A percentile compares a stretch with the other conserved stretches of the same genome.
phyloP scores from a whole-genome alignment of 2,888 invertebrate genomes.

The Brachypterus glaber region DNA sequence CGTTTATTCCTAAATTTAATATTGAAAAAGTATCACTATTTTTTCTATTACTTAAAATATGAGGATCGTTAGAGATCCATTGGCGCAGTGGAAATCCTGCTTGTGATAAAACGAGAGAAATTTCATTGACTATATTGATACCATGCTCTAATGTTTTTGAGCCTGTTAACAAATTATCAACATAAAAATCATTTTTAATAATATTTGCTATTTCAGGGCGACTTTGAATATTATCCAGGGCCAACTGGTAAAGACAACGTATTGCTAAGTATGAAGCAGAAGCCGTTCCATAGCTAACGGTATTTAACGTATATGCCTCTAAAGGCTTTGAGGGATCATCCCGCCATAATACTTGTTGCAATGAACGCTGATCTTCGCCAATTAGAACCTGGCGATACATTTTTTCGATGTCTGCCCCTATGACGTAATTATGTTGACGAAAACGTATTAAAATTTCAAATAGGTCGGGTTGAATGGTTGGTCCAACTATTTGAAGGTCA shows the following conservation, averaged over 20 bases:
- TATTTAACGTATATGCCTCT: constrained; percentile 12
- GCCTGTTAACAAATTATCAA: constrained; percentile 11
- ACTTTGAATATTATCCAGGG: background rate
- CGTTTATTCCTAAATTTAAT: constrained; percentile 2
- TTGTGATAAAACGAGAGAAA: background rate
- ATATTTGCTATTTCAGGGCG: constrained; percentile 2
- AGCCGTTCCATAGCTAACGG: constrained; percentile 14
- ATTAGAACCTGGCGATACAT: constrained; percentile 15
- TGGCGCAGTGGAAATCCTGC: constrained; percentile 5
- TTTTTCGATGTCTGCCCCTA: constrained; percentile 14
- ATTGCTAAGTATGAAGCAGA: constrained; percentile 15
- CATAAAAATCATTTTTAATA: constrained; percentile 10
- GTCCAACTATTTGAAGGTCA: constrained; percentile 11
- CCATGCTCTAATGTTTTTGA: background rate
- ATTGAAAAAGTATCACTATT: constrained; percentile 1
- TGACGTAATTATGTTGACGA: constrained; percentile 13
- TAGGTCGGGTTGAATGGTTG: constrained; percentile 12
- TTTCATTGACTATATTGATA: background rate
- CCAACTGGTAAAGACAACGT: constrained; percentile 12
- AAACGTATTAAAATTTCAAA: constrained; percentile 11
- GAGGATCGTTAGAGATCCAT: too few species aligned
- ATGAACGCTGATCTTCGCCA: background rate
- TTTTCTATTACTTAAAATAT: too few species aligned
- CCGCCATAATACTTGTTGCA: constrained; percentile 13
- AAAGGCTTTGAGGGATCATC: background rate